Percentiles rank a stretch among this genome's conserved stretches.
Evolutionary conservation across 2,797 vertebrate genomes (phyloP).

Genomic region (Chaetophractus vellerosus): DNA sequence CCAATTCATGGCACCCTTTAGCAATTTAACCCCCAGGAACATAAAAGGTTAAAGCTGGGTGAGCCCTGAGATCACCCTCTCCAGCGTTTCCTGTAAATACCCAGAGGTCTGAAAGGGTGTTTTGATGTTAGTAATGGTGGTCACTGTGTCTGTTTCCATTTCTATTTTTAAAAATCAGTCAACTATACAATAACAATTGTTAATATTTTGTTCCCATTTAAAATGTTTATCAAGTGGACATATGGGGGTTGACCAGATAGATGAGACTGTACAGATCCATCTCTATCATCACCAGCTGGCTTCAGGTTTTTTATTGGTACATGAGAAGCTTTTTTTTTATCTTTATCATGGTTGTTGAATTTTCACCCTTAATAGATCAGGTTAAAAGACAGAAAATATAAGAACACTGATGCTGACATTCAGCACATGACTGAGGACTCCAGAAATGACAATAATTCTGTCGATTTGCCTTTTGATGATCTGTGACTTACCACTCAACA

Average conservation of each 20-base stretch:
- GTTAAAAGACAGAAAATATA: conserved; percentile 16
- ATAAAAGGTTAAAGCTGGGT: conserved; percentile 14
- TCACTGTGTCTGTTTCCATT: background rate
- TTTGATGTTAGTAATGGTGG: background rate
- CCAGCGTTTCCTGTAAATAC: background rate
- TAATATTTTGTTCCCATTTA: background rate
- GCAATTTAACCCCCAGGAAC: background rate
- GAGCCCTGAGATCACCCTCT: background rate
- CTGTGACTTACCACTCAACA: background rate
- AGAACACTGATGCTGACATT: background rate
- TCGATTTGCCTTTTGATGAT: background rate
- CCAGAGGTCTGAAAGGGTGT: background rate
- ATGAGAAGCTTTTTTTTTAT: background rate
- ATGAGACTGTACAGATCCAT: background rate
- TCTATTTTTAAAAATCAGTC: conserved; percentile 2
- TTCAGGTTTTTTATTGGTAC: background rate
- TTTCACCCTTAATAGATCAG: background rate
- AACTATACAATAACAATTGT: background rate
- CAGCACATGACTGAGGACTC: background rate
- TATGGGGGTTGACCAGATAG: background rate
- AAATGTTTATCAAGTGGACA: background rate
- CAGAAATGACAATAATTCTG: conserved; percentile 37
- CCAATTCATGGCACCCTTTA: background rate
- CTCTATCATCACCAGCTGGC: background rate
- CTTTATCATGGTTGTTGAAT: background rate